phyloP scores from a whole-genome alignment of 2,888 invertebrate species.

The Biston betularia region DNA sequence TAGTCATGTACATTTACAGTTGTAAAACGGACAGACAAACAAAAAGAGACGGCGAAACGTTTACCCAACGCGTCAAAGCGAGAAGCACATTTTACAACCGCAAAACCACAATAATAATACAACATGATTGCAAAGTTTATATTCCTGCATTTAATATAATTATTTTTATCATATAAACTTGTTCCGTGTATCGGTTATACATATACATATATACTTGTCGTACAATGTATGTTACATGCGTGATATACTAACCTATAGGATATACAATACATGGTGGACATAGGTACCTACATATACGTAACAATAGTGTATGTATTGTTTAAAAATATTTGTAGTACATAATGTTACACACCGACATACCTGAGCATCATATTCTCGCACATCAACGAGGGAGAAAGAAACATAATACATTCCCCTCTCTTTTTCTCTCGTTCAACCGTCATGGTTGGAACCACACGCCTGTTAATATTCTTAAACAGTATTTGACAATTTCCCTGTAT shows the following conservation, averaged over 20 bases:
- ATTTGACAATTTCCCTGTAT: not conserved
- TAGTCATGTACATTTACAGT: not conserved
- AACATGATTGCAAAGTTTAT: slow-evolving; percentile 43
- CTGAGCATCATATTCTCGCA: too few species aligned
- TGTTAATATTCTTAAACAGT: not conserved
- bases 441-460: too few species aligned
- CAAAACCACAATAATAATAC: slow-evolving; percentile 29
- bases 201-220: slow-evolving; percentile 24
- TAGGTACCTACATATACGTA: slow-evolving; percentile 9
- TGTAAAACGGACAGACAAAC: slow-evolving; percentile 2
- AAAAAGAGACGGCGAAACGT: slow-evolving; percentile 6
- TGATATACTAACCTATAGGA: slow-evolving; percentile 32
- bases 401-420: too few species aligned
- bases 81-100: slow-evolving; percentile 4
- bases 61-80: slow-evolving; percentile 9
- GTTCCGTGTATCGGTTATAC: slow-evolving; percentile 37
- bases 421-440: too few species aligned
- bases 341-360: too few species aligned
- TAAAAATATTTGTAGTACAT: not conserved
- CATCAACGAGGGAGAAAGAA: too few species aligned
- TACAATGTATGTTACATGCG: slow-evolving; percentile 29
- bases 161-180: slow-evolving; percentile 39
- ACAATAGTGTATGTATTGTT: not conserved
- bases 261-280: slow-evolving; percentile 35
- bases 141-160: slow-evolving; percentile 45